Base-by-base conservation (phyloP, 2,113 vertebrate species). In the Perca schrenkii region DNA sequence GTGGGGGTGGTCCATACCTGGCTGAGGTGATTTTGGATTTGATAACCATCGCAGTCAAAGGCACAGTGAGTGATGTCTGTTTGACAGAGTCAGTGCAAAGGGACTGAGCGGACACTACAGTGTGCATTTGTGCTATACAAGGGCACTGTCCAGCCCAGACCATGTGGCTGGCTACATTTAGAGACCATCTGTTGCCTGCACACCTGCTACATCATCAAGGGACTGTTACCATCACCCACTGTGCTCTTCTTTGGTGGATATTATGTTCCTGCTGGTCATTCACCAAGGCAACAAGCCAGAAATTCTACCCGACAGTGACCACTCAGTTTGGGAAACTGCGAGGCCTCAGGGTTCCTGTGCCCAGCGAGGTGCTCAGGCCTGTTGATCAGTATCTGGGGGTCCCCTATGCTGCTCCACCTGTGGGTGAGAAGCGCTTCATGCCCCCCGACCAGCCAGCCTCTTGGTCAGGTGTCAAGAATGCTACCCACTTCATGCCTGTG, bases 401-500 rank as follows among this genome's bases (percentile, higher is more conserved):
- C 87, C 98, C 98, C 0, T 99, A 99, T 22, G 98, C 98, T 15
- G 96, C 97, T 56, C 96, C 98, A 14, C 98, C 98, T 1, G 91
- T 97, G 0, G 98, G 97, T 4, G 98, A 99, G 79, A 97, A 96
- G 79, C 97, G 98, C 47, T 99, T 99, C 82, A 97, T 97, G 89
- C 97, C 97, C 85, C 98, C 98, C 0, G 98, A 99, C 60, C 97
- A 98, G 84, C 98, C 97, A 0, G 95, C 96, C 76, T 94, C 97
- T 22, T 99, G 98, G 98, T 96, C 97, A 54, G 97, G 98, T 40
- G 90, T 97, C 82, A 97, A 95, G 93, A 99, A 99, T 62, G 97
- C 97, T 31, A 99, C 98, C 22, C 97, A 99, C 74, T 99, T 99
- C 95, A 97, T 97, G 90, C 97, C 98, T 1, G 98, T 99, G 66